These are phyloP conservation scores for Alsophila aescularia DNA, from an alignment of 2,888 invertebrate species.

Conservation along the genomic window DNA sequence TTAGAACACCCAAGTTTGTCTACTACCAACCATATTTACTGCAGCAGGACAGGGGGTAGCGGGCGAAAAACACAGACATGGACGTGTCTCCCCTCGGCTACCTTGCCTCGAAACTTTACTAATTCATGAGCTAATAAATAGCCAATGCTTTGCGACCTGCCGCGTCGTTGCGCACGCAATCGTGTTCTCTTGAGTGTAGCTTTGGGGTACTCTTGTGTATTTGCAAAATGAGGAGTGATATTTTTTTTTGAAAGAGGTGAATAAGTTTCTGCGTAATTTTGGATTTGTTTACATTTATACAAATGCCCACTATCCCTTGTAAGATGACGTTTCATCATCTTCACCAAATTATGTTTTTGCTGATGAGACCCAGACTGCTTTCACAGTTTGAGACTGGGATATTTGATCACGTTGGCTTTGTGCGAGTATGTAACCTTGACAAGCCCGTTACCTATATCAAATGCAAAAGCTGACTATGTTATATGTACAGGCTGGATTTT, in stretches of 20 bases:
- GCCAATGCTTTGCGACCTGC: constrained; percentile 36
- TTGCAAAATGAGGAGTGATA: not conserved
- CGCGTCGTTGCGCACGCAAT: constrained; percentile 30
- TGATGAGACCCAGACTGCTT: too few relatives aligned
- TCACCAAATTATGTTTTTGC: too few relatives aligned
- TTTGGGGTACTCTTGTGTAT: not conserved
- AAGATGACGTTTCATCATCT: too few relatives aligned
- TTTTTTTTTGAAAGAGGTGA: not conserved
- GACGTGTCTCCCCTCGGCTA: constrained; percentile 42
- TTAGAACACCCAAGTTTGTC: not conserved
- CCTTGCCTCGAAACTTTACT: constrained; percentile 52
- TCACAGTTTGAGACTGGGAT: too few relatives aligned
- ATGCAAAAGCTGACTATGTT: too few relatives aligned
- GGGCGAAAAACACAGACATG: constrained; percentile 47
- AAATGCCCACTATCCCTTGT: too few relatives aligned
- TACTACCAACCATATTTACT: not conserved
- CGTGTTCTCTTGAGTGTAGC: constrained; percentile 8
- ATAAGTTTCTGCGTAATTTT: not conserved
- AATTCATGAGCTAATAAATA: constrained; percentile 60
- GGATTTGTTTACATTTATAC: too few relatives aligned
- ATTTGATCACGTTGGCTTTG: too few relatives aligned
- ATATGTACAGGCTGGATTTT: too few relatives aligned
- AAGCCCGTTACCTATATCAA: too few relatives aligned
- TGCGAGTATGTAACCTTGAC: too few relatives aligned
- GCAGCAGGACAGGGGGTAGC: not conserved